phyloP scores from a whole-genome alignment of 2,797 vertebrate species.

The Antennarius maculatus region DNA sequence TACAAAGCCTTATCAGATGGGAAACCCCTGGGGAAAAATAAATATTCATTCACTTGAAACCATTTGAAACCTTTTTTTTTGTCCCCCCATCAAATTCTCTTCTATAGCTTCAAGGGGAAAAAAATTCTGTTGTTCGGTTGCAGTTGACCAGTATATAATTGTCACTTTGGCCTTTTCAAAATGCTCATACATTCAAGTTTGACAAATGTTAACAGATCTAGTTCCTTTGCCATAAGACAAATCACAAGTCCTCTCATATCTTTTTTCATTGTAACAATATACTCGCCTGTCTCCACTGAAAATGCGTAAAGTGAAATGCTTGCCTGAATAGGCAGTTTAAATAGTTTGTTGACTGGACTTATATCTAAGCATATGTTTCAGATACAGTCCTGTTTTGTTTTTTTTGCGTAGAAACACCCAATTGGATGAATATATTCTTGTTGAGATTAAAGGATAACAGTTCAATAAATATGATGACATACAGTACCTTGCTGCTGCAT shows the following conservation, averaged over 20 bases:
- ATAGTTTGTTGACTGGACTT: not conserved
- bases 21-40: slow-evolving; percentile 1
- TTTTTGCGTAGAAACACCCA: not conserved
- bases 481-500: slow-evolving; percentile 12
- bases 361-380: not conserved
- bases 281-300: not conserved
- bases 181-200: not conserved
- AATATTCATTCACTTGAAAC: slow-evolving; percentile 45
- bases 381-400: not conserved
- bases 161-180: slow-evolving; percentile 34
- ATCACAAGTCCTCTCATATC: slow-evolving; percentile 14
- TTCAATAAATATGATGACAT: slow-evolving; percentile 34
- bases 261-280: not conserved
- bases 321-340: too few relatives aligned
- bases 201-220: slow-evolving; percentile 19
- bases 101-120: slow-evolving; percentile 1
- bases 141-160: slow-evolving; percentile 15
- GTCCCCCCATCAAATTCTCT: slow-evolving; percentile 19
- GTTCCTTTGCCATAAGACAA: not conserved
- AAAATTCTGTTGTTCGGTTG: slow-evolving; percentile 6
- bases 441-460: not conserved
- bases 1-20: too few relatives aligned
- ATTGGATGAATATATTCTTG: not conserved
- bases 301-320: not conserved
- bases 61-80: slow-evolving; percentile 20